Evolutionary conservation across 2,797 vertebrate genomes (phyloP).

Genomic region (Myotis vivesi): DNA sequence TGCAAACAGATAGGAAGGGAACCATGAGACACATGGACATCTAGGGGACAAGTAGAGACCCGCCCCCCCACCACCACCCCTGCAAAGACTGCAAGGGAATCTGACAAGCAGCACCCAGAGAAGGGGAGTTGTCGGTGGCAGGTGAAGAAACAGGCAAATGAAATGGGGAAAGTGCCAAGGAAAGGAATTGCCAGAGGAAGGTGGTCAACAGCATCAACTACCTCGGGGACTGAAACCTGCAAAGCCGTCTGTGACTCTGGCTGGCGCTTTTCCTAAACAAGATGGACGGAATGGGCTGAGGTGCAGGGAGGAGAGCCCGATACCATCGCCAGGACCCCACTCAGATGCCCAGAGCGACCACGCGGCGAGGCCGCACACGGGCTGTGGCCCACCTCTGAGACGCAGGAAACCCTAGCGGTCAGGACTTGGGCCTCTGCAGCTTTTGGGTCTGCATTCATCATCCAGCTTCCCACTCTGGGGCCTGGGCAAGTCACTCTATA

Average conservation of each 20-base stretch:
- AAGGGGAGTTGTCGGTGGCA: background rate
- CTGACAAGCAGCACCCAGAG: background rate
- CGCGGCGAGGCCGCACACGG: background rate
- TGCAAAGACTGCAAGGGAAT: background rate
- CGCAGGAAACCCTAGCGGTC: background rate
- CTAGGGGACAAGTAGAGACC: background rate
- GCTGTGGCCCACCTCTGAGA: background rate
- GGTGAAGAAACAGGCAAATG: background rate
- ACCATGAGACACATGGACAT: background rate
- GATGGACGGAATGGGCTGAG: background rate
- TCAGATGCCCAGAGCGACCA: background rate
- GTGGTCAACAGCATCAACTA: background rate
- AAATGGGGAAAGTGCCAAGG: background rate
- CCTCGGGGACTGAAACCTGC: too few relatives aligned
- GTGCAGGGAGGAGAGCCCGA: background rate
- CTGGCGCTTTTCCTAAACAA: background rate
- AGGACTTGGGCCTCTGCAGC: background rate
- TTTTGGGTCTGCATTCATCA: background rate
- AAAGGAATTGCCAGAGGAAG: background rate
- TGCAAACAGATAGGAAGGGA: background rate
- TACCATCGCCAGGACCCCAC: too few relatives aligned
- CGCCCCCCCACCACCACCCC: too few relatives aligned
- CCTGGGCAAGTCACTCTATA: background rate
- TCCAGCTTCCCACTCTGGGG: background rate
- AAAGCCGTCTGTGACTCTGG: background rate